Evolutionary conservation across 2,888 invertebrate species (phyloP).

Genomic region (Acanthococcus lagerstroemiae): DNA sequence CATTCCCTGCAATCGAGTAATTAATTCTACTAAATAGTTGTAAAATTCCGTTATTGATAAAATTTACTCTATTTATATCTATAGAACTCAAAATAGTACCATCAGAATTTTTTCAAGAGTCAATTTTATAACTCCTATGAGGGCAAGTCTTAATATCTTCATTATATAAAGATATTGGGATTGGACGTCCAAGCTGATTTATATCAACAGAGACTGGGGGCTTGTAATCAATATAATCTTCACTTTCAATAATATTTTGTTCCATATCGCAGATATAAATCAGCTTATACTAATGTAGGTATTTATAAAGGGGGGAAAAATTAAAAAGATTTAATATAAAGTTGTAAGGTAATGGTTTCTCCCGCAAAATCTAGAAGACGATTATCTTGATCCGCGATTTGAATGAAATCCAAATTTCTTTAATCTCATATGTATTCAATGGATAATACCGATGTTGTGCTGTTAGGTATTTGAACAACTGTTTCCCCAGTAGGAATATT

Average conservation of each 20-base stretch:
- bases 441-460: slow-evolving; percentile 16
- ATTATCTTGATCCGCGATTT: slow-evolving; percentile 22
- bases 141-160: neutral
- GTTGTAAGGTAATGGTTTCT: slow-evolving; percentile 16
- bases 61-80: slow-evolving; percentile 2
- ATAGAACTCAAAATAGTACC: neutral
- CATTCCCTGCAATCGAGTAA: no score
- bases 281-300: neutral
- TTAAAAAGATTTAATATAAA: slow-evolving; percentile 19
- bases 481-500: neutral
- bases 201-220: neutral
- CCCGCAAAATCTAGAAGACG: slow-evolving; percentile 11
- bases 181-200: slow-evolving; percentile 7
- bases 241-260: slow-evolving; percentile 21
- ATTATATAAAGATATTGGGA: slow-evolving; percentile 13
- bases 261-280: slow-evolving; percentile 9
- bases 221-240: slow-evolving; percentile 6
- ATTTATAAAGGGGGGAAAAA: neutral
- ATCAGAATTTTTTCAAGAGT: slow-evolving; percentile 5
- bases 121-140: no score
- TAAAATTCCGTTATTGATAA: slow-evolving; percentile 12
- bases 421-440: slow-evolving; percentile 8
- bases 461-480: slow-evolving; percentile 7
- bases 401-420: neutral
- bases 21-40: slow-evolving; percentile 15